Evolutionary conservation across 1,140 invertebrate genomes (phyloP), one percentile per base, ranked within the genome.

Genomic region (Asobara japonica): DNA sequence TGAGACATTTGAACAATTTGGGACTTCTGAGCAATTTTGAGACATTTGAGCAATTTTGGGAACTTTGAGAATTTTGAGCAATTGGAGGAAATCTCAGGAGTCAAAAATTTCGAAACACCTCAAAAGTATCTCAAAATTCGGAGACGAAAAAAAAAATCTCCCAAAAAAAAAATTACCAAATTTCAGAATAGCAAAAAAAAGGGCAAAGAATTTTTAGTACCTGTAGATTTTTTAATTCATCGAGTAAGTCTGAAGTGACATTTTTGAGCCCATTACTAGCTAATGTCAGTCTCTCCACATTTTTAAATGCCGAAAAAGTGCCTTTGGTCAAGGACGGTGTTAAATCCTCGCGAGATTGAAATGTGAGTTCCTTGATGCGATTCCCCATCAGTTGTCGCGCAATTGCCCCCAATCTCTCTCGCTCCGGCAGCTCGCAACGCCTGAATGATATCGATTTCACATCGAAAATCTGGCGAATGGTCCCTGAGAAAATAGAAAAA

Each of bases 161-260:
- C n/a, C n/a, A n/a, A n/a, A n/a, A n/a, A n/a, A n/a, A n/a, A n/a
- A n/a, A n/a, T n/a, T n/a, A n/a, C n/a, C n/a, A n/a, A n/a, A n/a
- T n/a, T n/a, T n/a, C n/a, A n/a, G n/a, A n/a, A n/a, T n/a, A n/a
- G n/a, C n/a, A n/a, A n/a, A n/a, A n/a, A n/a, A n/a, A n/a, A n/a
- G n/a, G n/a, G n/a, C n/a, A n/a, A n/a, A n/a, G n/a, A n/a, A n/a
- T n/a, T n/a, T n/a, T n/a, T n/a, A n/a, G n/a, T n/a, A n/a, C n/a
- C n/a, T n/a, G n/a, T 0, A 93, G 76, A 45, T 91, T 89, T 3
- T 85, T 84, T 67, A 91, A 79, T 71, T 90, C 89, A 20, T 78
- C 74, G 20, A 93, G 89, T 2, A 93, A 71, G 78, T 93, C 89
- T 41, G 88, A 84, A 0, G 90, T 88, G 29, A 93, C 78, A 64